phyloP scores from a whole-genome alignment of 2,797 vertebrate genomes.

The Gambelia wislizenii region DNA sequence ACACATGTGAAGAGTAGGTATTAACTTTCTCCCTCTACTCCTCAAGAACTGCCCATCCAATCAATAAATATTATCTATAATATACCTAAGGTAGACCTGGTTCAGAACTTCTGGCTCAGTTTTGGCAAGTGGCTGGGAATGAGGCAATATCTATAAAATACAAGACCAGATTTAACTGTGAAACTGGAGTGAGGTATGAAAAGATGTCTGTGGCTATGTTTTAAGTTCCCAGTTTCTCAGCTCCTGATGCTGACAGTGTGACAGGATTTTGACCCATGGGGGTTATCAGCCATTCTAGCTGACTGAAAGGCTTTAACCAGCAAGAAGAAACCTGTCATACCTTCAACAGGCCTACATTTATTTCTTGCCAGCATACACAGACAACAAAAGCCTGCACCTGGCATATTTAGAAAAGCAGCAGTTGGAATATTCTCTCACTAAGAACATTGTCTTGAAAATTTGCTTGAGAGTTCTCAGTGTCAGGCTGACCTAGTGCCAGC shows the following conservation, averaged over 20 bases:
- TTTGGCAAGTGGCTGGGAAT: too few relatives aligned
- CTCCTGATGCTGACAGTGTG: background rate
- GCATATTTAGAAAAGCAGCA: background rate
- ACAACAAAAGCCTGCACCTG: background rate
- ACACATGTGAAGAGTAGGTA: background rate
- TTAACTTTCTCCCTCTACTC: background rate
- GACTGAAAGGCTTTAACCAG: background rate
- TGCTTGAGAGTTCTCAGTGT: background rate
- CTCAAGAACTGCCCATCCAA: background rate
- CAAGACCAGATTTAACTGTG: background rate
- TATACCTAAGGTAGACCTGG: too few relatives aligned
- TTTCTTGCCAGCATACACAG: background rate
- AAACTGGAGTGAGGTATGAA: background rate
- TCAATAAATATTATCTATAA: too few relatives aligned
- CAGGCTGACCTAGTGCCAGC: background rate
- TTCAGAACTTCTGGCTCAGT: too few relatives aligned
- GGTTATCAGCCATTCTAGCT: background rate
- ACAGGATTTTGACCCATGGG: background rate
- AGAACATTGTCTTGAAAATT: constrained; percentile 16
- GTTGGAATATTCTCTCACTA: background rate
- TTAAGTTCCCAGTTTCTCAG: background rate
- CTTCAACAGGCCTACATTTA: background rate
- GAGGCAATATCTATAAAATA: background rate
- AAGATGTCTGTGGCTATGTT: background rate
- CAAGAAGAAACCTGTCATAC: background rate